A percentile compares a stretch with the other conserved stretches of the same genome.
Evolutionary conservation across 2,888 invertebrate species (phyloP).

Genomic region (Brachyptera putata): DNA sequence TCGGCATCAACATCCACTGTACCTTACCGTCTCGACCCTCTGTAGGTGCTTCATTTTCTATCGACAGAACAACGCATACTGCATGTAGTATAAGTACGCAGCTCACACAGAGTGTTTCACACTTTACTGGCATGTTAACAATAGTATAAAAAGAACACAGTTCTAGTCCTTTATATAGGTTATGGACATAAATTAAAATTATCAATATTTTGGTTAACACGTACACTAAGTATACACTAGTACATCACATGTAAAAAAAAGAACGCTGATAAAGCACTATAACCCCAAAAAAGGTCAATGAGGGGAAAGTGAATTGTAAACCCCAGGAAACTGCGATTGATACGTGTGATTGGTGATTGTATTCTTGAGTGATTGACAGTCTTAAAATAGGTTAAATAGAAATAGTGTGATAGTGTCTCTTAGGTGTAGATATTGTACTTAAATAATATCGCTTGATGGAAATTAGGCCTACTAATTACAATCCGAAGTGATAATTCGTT

Average conservation of each 20-base stretch:
- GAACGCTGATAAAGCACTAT: no score
- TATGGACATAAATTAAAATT: background rate
- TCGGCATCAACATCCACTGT: constrained; percentile 39
- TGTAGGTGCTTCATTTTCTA: background rate
- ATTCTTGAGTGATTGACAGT: background rate
- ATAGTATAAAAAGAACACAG: background rate
- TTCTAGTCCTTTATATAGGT: constrained; percentile 6
- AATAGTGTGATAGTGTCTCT: no score
- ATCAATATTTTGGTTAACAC: background rate
- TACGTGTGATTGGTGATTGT: background rate
- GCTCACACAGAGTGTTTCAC: background rate
- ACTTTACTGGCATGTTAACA: background rate
- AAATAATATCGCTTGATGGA: no score
- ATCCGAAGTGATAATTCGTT: no score
- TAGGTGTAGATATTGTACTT: no score
- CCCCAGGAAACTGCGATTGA: background rate
- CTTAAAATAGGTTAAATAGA: background rate
- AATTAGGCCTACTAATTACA: no score
- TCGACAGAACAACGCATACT: background rate
- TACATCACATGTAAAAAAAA: no score
- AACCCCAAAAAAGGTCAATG: background rate
- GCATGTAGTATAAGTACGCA: no score
- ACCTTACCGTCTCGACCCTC: constrained; percentile 21
- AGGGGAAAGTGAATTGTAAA: background rate
- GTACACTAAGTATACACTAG: no score